phyloP scores from a whole-genome alignment of 2,888 invertebrate genomes.

The Ashinkailepas kermadecensis region DNA sequence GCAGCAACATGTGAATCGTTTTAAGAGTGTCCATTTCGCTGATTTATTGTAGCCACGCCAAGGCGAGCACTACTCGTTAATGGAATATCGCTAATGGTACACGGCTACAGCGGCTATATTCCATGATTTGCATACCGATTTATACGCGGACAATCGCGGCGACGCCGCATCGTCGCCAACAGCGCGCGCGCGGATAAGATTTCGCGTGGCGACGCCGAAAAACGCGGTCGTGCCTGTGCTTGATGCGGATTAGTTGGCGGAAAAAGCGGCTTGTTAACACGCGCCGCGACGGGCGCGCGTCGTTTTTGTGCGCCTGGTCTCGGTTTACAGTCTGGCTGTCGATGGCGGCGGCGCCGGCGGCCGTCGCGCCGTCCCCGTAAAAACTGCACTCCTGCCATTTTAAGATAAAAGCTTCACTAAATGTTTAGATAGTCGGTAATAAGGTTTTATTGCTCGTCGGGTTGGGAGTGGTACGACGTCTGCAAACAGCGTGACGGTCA shows the following conservation, averaged over 20 bases:
- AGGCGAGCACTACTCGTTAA: conserved; percentile 18
- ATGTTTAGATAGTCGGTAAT: conserved; percentile 20
- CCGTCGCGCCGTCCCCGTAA: neutral
- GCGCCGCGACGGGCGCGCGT: neutral
- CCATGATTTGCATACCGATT: conserved; percentile 13
- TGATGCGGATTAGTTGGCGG: neutral
- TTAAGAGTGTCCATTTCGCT: conserved; percentile 18
- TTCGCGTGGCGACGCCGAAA: neutral
- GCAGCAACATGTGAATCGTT: conserved; percentile 22
- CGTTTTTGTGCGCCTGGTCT: neutral
- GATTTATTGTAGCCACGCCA: conserved; percentile 16
- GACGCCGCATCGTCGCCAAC: neutral
- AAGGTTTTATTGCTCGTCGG: neutral
- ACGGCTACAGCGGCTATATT: neutral
- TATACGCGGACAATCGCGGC: neutral
- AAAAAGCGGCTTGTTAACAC: conserved; percentile 4
- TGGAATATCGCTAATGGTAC: conserved; percentile 20
- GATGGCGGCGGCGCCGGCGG: conserved; percentile 1
- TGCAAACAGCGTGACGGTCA: neutral
- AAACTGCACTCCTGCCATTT: conserved; percentile 6
- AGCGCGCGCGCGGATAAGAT: neutral
- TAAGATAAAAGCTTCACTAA: conserved; percentile 21
- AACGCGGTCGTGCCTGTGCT: neutral
- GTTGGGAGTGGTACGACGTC: neutral
- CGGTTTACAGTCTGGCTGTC: neutral